These are phyloP conservation scores for Ciona savignyi DNA, from an alignment of 23 tunicate genomes.

Conservation along the genomic window DNA sequence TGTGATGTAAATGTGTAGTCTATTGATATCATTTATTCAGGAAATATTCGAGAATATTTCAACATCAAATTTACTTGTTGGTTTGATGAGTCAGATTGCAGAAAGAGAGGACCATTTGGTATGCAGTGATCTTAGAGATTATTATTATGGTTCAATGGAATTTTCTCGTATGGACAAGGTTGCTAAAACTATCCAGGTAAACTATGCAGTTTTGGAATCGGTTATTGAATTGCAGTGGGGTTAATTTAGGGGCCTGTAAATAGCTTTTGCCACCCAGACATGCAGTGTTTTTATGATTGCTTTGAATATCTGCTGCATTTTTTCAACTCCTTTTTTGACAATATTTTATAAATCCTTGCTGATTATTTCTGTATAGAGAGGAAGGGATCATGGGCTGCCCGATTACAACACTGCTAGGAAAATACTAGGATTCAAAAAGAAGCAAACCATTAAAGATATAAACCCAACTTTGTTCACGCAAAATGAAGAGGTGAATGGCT, in stretches of 20 bases:
- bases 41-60: constrained; percentile 38
- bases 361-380: constrained; percentile 32
- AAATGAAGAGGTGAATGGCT: too few relatives aligned
- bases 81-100: constrained; percentile 68
- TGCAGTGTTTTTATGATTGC: too few relatives aligned
- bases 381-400: constrained; percentile 80
- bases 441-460: constrained; percentile 16
- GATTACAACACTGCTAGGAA: constrained; percentile 81
- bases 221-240: too few relatives aligned
- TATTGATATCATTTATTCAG: constrained; percentile 8
- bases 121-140: constrained; percentile 28
- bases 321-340: too few relatives aligned
- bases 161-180: constrained; percentile 55
- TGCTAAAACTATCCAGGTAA: constrained; percentile 66
- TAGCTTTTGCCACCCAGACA: too few relatives aligned
- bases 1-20: neutral
- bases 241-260: too few relatives aligned
- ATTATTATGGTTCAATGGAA: constrained; percentile 46
- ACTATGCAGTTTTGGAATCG: too few relatives aligned
- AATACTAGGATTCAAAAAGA: constrained; percentile 33
- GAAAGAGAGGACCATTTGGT: constrained; percentile 64
- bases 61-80: constrained; percentile 35
- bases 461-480: constrained; percentile 16
- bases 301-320: too few relatives aligned
- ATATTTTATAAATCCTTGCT: too few relatives aligned